Evolutionary conservation across 2,888 invertebrate species (phyloP).

Genomic region (Chrysopilus asiliformis): DNA sequence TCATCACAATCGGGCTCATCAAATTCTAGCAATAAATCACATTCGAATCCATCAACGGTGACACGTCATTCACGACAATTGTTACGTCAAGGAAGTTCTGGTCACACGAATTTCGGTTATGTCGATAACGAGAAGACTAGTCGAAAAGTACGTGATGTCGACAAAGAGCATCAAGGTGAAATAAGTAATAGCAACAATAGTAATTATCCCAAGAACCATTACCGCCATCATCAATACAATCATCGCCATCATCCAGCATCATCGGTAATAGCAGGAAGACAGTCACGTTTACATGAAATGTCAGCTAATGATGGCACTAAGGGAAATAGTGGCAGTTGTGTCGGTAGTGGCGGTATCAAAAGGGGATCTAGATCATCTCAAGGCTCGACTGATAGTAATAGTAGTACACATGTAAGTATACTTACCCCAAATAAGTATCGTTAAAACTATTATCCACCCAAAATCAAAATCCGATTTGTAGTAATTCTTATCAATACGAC

Average conservation of each 20-base stretch:
- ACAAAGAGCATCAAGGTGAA: neutral
- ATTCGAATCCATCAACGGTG: slow-evolving; percentile 24
- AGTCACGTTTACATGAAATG: too few relatives aligned
- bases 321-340: neutral
- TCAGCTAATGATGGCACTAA: too few relatives aligned
- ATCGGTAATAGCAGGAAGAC: neutral
- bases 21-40: slow-evolving; percentile 25
- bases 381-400: slow-evolving; percentile 58
- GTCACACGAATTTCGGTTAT: slow-evolving; percentile 9
- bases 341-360: slow-evolving; percentile 18
- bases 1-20: slow-evolving; percentile 26
- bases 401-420: slow-evolving; percentile 62
- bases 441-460: neutral
- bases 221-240: too few relatives aligned
- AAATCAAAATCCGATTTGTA: neutral
- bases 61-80: slow-evolving; percentile 14
- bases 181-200: neutral
- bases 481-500: neutral
- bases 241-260: neutral
- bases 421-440: slow-evolving; percentile 10
- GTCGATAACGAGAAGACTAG: slow-evolving; percentile 2
- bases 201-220: neutral
- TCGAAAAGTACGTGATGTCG: too few relatives aligned
- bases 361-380: slow-evolving; percentile 48
- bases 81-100: slow-evolving; percentile 9